Conservation (phyloP, 2,797 vertebrate species). For the Cossypha heuglini region DNA sequence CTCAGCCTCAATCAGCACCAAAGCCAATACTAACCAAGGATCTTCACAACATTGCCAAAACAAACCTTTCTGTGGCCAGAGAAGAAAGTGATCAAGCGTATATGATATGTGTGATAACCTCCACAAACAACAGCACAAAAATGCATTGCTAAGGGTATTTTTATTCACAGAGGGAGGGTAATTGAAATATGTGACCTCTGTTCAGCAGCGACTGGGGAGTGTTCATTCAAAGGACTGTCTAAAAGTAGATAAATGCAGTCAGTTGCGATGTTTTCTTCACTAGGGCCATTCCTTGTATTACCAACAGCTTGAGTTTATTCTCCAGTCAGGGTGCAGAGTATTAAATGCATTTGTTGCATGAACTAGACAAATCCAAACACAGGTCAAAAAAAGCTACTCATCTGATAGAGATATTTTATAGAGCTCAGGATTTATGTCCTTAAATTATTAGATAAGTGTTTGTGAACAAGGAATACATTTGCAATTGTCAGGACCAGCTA, state of each 20-base stretch:
- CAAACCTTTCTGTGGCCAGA: background rate
- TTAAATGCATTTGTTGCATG: background rate
- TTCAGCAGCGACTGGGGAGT: background rate
- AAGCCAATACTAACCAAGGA: background rate
- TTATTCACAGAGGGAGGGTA: background rate
- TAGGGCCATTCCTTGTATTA: background rate
- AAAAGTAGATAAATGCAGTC: background rate
- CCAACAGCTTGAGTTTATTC: background rate
- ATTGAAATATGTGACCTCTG: background rate
- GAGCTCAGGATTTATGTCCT: background rate
- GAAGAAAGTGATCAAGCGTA: background rate
- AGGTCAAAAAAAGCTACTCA: background rate
- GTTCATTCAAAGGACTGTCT: background rate
- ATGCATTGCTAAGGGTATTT: constrained; percentile 12
- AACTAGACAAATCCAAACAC: background rate
- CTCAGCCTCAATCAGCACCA: background rate
- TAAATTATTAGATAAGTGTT: background rate
- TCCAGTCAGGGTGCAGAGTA: background rate
- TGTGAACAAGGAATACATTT: background rate
- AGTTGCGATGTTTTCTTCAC: background rate
- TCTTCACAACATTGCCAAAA: background rate
- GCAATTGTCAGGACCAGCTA: background rate
- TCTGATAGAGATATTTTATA: background rate
- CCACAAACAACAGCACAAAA: constrained; percentile 22
- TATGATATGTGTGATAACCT: background rate